Evolutionary conservation across 2,888 invertebrate species (phyloP), one percentile per base, ranked within the genome.

Genomic region (Neelides folsomi): DNA sequence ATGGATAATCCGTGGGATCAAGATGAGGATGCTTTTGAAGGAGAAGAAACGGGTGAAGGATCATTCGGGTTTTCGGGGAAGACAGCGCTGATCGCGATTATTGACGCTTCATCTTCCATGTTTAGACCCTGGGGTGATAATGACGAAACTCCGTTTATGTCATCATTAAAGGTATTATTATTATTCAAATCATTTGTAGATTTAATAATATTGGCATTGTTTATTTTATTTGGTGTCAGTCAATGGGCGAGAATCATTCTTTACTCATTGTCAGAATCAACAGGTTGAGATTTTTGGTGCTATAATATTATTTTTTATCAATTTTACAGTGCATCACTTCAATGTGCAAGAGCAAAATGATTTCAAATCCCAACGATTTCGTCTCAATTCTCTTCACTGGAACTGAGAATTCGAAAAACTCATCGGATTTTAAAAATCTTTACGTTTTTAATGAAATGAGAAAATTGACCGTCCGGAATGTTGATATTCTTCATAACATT

Each of bases 91-190:
- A 16, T 64, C 19, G 47, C 59, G 1, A 44, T 61, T 13, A 59
- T 64, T 48, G 59, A 59, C 43, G 19, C 51, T 2, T 48, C 53
- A 1, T 59, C 62, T 1, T 49, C 47, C 19, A 64, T 64, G 64
- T 62, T 64, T 27, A 43, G 56, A 35, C 49, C 53, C 5, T 55
- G 58, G 52, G 54, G 44, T 1, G 51, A 44, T 13, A 54, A 55
- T 6, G 57, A 58, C 3, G 51, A 60, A 40, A 53, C 53, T 5
- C 56, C 59, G 1, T 58, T 61, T 36, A 37, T 39, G 8, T 56
- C 59, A 16, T 62, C 64, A 8, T 41, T 64, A 2, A 57, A 61
- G 56, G 64, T 64, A 54, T 9, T 27, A 27, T 5, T 27, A 5
- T 27, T 5, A 27, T 27, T 36, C 18, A 19, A n/a, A n/a, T n/a